Percentiles rank a stretch among this genome's conserved stretches.
Evolutionary conservation across 2,797 vertebrate genomes (phyloP).

Genomic region (Oreonectes daqikongensis): DNA sequence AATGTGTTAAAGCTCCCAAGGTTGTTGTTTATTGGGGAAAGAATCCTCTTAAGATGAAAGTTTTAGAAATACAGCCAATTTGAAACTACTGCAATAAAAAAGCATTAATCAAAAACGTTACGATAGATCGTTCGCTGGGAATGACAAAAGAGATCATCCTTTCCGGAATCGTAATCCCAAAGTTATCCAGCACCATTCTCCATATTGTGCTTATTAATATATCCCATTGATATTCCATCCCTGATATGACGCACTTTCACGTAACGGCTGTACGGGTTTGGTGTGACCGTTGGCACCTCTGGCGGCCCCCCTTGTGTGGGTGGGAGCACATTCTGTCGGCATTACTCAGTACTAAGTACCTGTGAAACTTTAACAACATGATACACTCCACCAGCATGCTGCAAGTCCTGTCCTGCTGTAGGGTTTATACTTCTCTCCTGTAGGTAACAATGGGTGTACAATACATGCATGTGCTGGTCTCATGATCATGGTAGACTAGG

Average conservation of each 20-base stretch:
- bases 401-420: slow-evolving; percentile 58
- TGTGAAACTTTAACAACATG: slow-evolving; percentile 51
- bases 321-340: slow-evolving; percentile 53
- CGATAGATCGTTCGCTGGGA: slow-evolving; percentile 1
- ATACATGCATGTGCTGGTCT: slow-evolving; percentile 48
- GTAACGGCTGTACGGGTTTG: slow-evolving; percentile 36
- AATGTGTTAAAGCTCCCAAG: slow-evolving; percentile 9
- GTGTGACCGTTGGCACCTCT: slow-evolving; percentile 43
- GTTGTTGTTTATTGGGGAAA: slow-evolving; percentile 1
- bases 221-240: slow-evolving; percentile 26
- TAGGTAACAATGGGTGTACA: slow-evolving; percentile 52
- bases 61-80: neutral
- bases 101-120: slow-evolving; percentile 2
- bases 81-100: neutral
- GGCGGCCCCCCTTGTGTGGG: slow-evolving; percentile 52
- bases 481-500: slow-evolving; percentile 17
- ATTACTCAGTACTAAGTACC: slow-evolving; percentile 57
- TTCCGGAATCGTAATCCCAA: neutral
- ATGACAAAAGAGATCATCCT: slow-evolving; percentile 17
- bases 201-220: neutral
- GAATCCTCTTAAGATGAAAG: neutral
- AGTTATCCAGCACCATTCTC: slow-evolving; percentile 4
- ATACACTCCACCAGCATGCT: slow-evolving; percentile 50
- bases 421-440: slow-evolving; percentile 51
- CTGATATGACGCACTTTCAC: slow-evolving; percentile 42